These are phyloP conservation scores for Ammodytes marinus DNA, from an alignment of 2,113 vertebrate genomes.

Conservation along the genomic window DNA sequence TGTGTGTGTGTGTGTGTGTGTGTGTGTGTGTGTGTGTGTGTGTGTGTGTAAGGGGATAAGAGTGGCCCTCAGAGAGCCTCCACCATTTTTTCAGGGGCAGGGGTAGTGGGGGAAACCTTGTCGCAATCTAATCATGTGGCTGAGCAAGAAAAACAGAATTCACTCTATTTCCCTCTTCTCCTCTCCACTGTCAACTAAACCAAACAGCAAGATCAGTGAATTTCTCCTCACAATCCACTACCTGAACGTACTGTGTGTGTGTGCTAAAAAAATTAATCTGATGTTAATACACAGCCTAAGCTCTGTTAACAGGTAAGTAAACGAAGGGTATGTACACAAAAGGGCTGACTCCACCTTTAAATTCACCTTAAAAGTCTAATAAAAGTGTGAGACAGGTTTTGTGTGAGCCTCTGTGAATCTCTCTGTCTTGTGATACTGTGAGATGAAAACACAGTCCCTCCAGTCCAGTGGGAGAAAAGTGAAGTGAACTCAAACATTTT, in stretches of 20 bases:
- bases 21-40: too few species aligned
- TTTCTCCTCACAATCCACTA: too few species aligned
- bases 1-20: too few species aligned
- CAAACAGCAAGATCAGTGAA: background rate
- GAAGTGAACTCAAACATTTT: constrained; percentile 62
- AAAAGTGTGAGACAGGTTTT: constrained; percentile 1
- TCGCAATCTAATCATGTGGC: constrained; percentile 43
- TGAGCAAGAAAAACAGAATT: constrained; percentile 24
- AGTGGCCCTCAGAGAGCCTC: too few species aligned
- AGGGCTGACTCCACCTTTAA: background rate
- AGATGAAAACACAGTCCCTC: background rate
- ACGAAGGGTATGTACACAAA: too few species aligned
- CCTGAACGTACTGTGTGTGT: too few species aligned
- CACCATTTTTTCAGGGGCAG: too few species aligned
- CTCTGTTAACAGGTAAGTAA: too few species aligned
- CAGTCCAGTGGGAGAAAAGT: constrained; percentile 1
- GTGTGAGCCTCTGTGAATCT: constrained; percentile 25
- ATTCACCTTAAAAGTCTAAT: background rate
- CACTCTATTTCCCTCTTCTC: constrained; percentile 24
- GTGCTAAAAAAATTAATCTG: too few species aligned
- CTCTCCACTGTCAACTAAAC: constrained; percentile 21
- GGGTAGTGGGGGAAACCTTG: constrained; percentile 24
- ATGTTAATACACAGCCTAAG: too few species aligned
- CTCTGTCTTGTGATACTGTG: background rate
- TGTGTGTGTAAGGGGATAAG: too few species aligned